Conservation (phyloP, 1,140 invertebrate genomes). For the Choristoneura fumiferana region DNA sequence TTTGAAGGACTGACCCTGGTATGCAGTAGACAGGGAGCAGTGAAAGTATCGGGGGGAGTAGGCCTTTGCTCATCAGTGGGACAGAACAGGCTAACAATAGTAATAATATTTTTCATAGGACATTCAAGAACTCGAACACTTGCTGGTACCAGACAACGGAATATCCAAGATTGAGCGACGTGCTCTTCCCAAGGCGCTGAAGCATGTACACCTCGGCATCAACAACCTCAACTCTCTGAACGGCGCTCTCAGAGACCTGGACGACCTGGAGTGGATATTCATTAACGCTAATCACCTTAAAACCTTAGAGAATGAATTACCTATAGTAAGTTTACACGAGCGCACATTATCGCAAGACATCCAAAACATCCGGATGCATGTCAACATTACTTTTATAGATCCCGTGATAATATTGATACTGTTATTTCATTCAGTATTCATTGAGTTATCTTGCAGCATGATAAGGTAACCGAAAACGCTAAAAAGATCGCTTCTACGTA, state of each 20-base stretch:
- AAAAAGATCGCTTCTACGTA: too few species aligned
- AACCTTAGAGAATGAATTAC: constrained; percentile 86
- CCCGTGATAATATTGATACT: background rate
- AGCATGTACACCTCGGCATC: constrained; percentile 84
- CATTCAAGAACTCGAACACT: constrained; percentile 82
- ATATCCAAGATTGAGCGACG: constrained; percentile 83
- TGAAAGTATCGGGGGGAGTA: too few species aligned
- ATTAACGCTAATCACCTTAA: constrained; percentile 87
- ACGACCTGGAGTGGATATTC: constrained; percentile 86
- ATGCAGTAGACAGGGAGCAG: too few species aligned
- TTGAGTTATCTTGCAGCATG: too few species aligned
- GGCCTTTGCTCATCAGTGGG: too few species aligned
- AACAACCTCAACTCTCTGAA: constrained; percentile 87
- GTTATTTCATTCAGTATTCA: constrained; percentile 25
- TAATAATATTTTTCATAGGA: constrained; percentile 77
- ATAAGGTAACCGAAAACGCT: too few species aligned
- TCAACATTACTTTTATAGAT: background rate
- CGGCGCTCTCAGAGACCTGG: constrained; percentile 83
- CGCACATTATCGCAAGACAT: background rate
- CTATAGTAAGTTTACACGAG: constrained; percentile 74
- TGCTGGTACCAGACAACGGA: constrained; percentile 85
- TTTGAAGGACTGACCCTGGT: too few species aligned
- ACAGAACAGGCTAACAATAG: too few species aligned
- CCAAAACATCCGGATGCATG: background rate
- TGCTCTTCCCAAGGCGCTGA: constrained; percentile 82